These are phyloP conservation scores for Helleia helle DNA, from an alignment of 2,888 invertebrate species.

Conservation along the genomic window DNA sequence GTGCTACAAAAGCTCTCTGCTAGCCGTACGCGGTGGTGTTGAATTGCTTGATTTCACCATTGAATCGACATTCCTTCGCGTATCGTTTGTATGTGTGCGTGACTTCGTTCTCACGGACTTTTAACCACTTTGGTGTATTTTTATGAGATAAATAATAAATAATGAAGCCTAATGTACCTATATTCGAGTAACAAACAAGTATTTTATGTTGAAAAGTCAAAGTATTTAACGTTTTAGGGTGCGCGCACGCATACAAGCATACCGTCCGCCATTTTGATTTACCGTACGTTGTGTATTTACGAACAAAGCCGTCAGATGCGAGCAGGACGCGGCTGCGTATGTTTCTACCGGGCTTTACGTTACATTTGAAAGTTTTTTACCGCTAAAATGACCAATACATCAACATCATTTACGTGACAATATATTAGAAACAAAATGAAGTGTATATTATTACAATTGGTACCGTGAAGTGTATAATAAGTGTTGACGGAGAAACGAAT, in stretches of 20 bases:
- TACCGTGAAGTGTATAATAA: constrained; percentile 68
- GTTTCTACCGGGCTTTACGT: constrained; percentile 57
- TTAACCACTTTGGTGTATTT: constrained; percentile 22
- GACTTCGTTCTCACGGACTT: constrained; percentile 52
- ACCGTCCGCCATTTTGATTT: constrained; percentile 70
- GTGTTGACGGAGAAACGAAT: constrained; percentile 69
- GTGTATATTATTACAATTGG: constrained; percentile 68
- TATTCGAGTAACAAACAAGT: constrained; percentile 19
- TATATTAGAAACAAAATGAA: constrained; percentile 71
- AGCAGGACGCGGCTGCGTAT: constrained; percentile 72
- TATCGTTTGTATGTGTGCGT: constrained; percentile 60
- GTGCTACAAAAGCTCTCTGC: constrained; percentile 56
- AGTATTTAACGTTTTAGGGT: constrained; percentile 36
- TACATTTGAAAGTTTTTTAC: constrained; percentile 62
- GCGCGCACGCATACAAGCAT: constrained; percentile 58
- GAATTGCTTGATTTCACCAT: constrained; percentile 71
- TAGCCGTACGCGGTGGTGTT: constrained; percentile 49
- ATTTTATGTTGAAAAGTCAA: constrained; percentile 22
- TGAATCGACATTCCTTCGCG: constrained; percentile 73
- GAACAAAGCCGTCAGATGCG: constrained; percentile 73
- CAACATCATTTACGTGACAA: constrained; percentile 55
- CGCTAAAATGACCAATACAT: constrained; percentile 66
- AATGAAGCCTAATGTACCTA: constrained; percentile 19
- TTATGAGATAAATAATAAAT: constrained; percentile 42
- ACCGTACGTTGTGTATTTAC: constrained; percentile 70